These are phyloP conservation scores for Cordylochernes scorpioides DNA, from an alignment of 2,888 invertebrate species.

Conservation along the genomic window DNA sequence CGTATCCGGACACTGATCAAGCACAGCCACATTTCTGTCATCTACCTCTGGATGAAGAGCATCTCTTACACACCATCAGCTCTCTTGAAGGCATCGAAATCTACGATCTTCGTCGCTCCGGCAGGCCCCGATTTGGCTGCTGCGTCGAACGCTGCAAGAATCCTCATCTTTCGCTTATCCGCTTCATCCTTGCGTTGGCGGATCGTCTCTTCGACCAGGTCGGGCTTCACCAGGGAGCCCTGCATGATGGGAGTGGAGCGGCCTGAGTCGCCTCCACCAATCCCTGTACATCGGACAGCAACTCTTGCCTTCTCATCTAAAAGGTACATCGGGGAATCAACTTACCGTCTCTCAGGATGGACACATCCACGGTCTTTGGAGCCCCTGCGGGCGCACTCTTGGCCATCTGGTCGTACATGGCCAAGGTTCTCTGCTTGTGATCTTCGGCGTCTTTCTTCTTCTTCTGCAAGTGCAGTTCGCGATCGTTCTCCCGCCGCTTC, in stretches of 20 bases:
- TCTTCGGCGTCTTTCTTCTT: slow-evolving; percentile 20
- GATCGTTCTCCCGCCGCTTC: slow-evolving; percentile 13
- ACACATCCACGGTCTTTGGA: slow-evolving; percentile 14
- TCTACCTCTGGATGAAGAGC: background rate
- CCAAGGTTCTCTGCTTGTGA: slow-evolving; percentile 20
- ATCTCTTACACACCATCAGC: slow-evolving; percentile 15
- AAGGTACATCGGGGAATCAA: background rate
- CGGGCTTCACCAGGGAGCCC: no score
- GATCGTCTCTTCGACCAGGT: slow-evolving; percentile 16
- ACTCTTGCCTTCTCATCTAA: no score
- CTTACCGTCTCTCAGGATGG: slow-evolving; percentile 12
- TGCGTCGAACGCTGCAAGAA: slow-evolving; percentile 16
- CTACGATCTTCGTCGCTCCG: slow-evolving; percentile 14
- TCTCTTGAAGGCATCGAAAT: slow-evolving; percentile 15
- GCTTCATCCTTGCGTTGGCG: slow-evolving; percentile 12
- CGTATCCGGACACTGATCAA: no score
- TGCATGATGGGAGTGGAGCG: no score
- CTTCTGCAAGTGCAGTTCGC: slow-evolving; percentile 15
- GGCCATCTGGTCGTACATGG: slow-evolving; percentile 20
- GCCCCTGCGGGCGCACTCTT: slow-evolving; percentile 16
- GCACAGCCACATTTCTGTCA: background rate
- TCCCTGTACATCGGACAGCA: no score
- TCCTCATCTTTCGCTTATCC: slow-evolving; percentile 15
- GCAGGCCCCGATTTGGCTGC: slow-evolving; percentile 16
- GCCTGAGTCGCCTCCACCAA: no score